Evolutionary conservation across 2,797 vertebrate species (phyloP), one percentile per base, ranked within the genome.

Genomic region (Podargus strigoides): DNA sequence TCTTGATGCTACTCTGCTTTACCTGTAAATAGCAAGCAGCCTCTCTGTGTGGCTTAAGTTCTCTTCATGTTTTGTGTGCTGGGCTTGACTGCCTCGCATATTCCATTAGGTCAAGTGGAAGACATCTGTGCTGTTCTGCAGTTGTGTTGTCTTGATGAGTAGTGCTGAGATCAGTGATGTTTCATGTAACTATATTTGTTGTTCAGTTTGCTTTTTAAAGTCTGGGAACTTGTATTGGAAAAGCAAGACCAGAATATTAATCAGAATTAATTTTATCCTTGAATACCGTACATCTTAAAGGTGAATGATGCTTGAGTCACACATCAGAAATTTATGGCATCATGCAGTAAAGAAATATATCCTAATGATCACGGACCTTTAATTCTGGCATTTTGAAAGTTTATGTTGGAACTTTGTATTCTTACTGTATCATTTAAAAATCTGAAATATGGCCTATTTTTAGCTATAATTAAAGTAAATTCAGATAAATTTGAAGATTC

Each of bases 181-280:
- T 94, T 70, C 81, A 32, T 68, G 66, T 67, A 75, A 12, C 84
- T 82, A 0, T 42, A 4, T 85, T 77, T 76, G 27, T 81, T 81
- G 27, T 46, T 82, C 13, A 26, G 7, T 91, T 89, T 37, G 23
- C 81, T 75, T 92, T 89, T 83, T 73, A 14, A 82, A 56, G 55
- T 53, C 74, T 74, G 30, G 32, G 26, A 52, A 59, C n/a, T 79
- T 59, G 26, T 66, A 44, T 9, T 78, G 24, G 56, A 67, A 81
- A 93, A 66, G 56, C 34, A 76, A 80, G 44, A 69, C 16, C 18
- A 70, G 55, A 60, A 34, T 80, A 55, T 87, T 28, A 82, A 21
- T 75, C 28, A 59, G 67, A 78, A 86, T 67, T 87, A 53, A 67
- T 87, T 96, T 93, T 89, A 77, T 67, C 64, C 34, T 74, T 92